Evolutionary conservation across 2,888 invertebrate genomes (phyloP), one percentile per base, ranked within the genome.

Genomic region (Rhingia campestris): DNA sequence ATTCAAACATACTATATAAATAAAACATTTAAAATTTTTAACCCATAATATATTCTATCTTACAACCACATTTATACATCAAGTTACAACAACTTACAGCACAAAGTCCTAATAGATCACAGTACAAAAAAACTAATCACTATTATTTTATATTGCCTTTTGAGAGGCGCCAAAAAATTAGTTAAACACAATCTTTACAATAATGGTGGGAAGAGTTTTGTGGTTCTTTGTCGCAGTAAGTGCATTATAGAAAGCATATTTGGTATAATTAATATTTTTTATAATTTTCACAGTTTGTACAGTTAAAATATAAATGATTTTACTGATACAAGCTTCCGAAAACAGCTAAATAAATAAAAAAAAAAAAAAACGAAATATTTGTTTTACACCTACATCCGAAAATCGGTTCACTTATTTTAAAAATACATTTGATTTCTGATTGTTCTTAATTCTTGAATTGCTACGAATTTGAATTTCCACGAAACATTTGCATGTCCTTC

Each of bases 201-300:
- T 45, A 70, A 61, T 70, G 84, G 84, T 84, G 84, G 84, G 69
- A 79, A 75, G 66, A 75, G 47, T 80, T 70, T 4, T 61, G 61
- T 79, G 67, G 69, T 75, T 74, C 59, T 64, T 74, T 84, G 14
- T 75, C 30, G 74, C 74, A 70, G 35, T 64, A 66, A 54, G 69
- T 84, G 84, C 80, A 66, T 69, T 41, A 58, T 72, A 82, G 59
- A 70, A 84, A 66, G 75, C 64, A 39, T 79, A 69, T 53, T 51
- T 7, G 14, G 49, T 69, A 79, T 53, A 43, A 49, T 73, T 51
- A 53, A 30, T 43, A 4, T 67, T 37, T 58, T 43, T 73, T 79
- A 74, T 54, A 64, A 63, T 32, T 41, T 53, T 30, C 33, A 47
- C n/a, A 69, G 54, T 54, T 76, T 63, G 56, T 58, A 70, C 49